Percentiles rank a stretch among this genome's conserved stretches.
Evolutionary conservation across 1,140 invertebrate genomes (phyloP).

Genomic region (Venustaconcha ellipsiformis): DNA sequence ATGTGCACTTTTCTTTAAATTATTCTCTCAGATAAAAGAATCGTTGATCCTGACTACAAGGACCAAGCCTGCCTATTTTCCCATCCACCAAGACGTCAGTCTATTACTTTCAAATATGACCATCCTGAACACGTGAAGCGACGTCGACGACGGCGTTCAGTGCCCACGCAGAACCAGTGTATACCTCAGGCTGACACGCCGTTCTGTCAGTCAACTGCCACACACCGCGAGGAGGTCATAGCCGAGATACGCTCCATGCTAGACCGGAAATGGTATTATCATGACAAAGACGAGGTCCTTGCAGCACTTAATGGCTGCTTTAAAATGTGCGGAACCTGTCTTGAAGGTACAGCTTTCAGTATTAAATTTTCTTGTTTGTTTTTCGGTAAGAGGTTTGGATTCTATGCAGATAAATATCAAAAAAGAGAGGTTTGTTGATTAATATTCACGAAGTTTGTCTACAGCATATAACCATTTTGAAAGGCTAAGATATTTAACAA

Average conservation of each 20-base stretch:
- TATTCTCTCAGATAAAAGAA: conserved; percentile 23
- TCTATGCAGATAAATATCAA: too few species aligned
- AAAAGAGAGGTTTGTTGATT: too few species aligned
- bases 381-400: too few species aligned
- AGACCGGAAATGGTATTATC: conserved; percentile 29
- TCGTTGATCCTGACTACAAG: conserved; percentile 36
- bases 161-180: conserved; percentile 12
- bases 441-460: too few species aligned
- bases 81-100: conserved; percentile 30
- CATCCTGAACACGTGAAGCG: conserved; percentile 20
- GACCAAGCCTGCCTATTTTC: conserved; percentile 23
- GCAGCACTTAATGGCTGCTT: conserved; percentile 37
- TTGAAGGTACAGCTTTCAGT: conserved; percentile 27
- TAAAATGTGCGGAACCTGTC: conserved; percentile 38
- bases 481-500: too few species aligned
- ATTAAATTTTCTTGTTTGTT: too few species aligned
- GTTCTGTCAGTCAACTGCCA: conserved; percentile 33
- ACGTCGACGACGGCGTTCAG: conserved; percentile 13
- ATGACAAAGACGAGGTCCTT: conserved; percentile 15
- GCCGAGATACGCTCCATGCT: conserved; percentile 25
- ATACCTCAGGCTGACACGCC: conserved; percentile 29
- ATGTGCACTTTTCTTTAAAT: not conserved
- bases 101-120: conserved; percentile 16
- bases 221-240: conserved; percentile 17
- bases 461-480: too few species aligned